phyloP scores from a whole-genome alignment of 2,113 vertebrate species.

The Cacatua alba region DNA sequence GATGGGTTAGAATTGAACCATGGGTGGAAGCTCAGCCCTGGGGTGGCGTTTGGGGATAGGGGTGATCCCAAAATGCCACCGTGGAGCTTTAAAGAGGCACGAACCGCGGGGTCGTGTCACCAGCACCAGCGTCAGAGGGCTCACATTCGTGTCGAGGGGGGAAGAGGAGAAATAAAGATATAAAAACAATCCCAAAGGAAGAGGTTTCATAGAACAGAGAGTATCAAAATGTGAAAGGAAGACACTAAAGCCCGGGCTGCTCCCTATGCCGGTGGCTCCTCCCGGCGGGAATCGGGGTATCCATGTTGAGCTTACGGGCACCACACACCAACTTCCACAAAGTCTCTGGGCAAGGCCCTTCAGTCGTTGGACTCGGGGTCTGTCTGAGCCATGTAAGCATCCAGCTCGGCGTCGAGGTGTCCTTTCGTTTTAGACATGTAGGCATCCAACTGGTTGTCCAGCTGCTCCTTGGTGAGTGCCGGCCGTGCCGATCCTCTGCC shows the following conservation, averaged over 20 bases:
- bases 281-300: background rate
- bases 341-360: conserved; percentile 25
- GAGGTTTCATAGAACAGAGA: conserved; percentile 57
- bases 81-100: background rate
- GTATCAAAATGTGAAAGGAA: conserved; percentile 78
- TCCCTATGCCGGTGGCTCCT: conserved; percentile 18
- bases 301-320: background rate
- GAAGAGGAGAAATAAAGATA: background rate
- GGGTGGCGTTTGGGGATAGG: background rate
- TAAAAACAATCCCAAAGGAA: background rate
- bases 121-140: background rate
- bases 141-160: background rate
- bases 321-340: background rate
- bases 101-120: background rate
- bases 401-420: conserved; percentile 94
- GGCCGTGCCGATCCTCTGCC: conserved; percentile 84
- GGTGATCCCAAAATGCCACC: background rate
- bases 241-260: conserved; percentile 51
- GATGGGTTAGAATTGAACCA: background rate
- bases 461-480: conserved; percentile 88
- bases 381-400: conserved; percentile 98
- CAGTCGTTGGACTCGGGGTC: conserved; percentile 91
- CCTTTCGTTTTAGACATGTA: conserved; percentile 99
- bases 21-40: rapidly evolving
- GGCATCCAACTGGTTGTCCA: conserved; percentile 96